A percentile compares a stretch with the other conserved stretches of the same genome.
Evolutionary conservation across 2,888 invertebrate species (phyloP).

Genomic region (Lissocephala sabroskyi): DNA sequence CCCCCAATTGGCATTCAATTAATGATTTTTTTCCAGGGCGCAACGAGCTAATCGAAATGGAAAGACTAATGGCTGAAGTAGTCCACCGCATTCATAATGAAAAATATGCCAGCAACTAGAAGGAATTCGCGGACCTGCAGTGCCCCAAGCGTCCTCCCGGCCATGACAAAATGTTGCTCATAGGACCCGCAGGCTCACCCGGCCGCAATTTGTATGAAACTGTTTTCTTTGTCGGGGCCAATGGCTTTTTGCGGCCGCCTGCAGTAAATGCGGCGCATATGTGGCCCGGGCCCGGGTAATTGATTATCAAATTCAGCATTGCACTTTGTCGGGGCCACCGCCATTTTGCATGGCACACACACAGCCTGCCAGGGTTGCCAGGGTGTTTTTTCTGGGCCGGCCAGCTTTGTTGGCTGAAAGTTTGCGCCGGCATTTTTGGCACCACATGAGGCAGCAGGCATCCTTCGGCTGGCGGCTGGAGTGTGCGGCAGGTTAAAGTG

Average conservation of each 20-base stretch:
- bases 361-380: conserved; percentile 8
- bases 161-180: conserved; percentile 20
- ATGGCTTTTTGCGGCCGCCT: conserved; percentile 26
- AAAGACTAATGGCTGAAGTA: too few species aligned
- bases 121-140: conserved; percentile 27
- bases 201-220: not conserved
- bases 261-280: conserved; percentile 38
- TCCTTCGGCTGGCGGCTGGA: conserved; percentile 2
- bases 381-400: conserved; percentile 3
- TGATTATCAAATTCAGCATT: conserved; percentile 61
- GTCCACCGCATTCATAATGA: conserved; percentile 25
- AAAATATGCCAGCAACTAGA: conserved; percentile 44
- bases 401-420: conserved; percentile 20
- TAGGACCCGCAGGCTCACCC: conserved; percentile 10
- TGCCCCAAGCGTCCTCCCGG: not conserved
- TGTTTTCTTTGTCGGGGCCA: conserved; percentile 24
- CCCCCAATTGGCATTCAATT: too few species aligned
- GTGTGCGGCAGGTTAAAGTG: conserved; percentile 14
- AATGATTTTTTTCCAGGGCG: too few species aligned
- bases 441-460: too few species aligned
- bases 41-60: too few species aligned
- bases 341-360: conserved; percentile 24
- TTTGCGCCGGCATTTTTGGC: conserved; percentile 37
- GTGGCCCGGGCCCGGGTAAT: conserved; percentile 43
- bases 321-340: conserved; percentile 36